Conservation (phyloP, 2,113 vertebrate species). For the Axis porcinus region DNA sequence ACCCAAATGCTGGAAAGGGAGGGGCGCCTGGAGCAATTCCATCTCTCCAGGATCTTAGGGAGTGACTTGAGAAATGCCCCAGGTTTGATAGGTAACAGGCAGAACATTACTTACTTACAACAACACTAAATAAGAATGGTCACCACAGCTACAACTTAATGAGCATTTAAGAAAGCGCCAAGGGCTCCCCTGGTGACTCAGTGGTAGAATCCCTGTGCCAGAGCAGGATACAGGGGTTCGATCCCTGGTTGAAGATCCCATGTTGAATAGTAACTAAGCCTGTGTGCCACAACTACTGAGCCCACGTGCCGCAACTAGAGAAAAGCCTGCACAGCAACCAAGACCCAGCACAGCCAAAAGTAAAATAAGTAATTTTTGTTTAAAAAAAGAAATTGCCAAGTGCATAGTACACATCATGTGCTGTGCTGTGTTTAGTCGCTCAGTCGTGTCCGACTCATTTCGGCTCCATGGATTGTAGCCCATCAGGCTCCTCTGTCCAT, state of each 20-base stretch:
- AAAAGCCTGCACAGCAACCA: neutral
- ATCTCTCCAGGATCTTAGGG: conserved; percentile 18
- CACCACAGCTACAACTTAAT: neutral
- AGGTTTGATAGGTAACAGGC: neutral
- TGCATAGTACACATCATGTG: neutral
- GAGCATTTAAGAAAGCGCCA: neutral
- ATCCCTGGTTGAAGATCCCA: neutral
- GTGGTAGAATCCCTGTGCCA: neutral
- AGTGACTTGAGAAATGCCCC: neutral
- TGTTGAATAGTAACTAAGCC: neutral
- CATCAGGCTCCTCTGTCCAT: neutral
- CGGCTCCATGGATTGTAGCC: neutral
- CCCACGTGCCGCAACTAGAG: neutral
- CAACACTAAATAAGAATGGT: neutral
- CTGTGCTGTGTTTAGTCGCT: neutral
- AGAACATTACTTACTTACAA: neutral
- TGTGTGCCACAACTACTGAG: neutral
- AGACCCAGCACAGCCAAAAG: neutral
- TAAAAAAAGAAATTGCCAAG: neutral
- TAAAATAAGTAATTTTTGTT: neutral
- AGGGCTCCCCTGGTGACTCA: neutral
- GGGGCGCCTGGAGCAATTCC: conserved; percentile 17
- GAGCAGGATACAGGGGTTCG: neutral
- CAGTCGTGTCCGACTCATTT: neutral
- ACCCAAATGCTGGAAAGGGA: neutral